phyloP scores from a whole-genome alignment of 1,140 invertebrate genomes.

The Halesus radiatus region DNA sequence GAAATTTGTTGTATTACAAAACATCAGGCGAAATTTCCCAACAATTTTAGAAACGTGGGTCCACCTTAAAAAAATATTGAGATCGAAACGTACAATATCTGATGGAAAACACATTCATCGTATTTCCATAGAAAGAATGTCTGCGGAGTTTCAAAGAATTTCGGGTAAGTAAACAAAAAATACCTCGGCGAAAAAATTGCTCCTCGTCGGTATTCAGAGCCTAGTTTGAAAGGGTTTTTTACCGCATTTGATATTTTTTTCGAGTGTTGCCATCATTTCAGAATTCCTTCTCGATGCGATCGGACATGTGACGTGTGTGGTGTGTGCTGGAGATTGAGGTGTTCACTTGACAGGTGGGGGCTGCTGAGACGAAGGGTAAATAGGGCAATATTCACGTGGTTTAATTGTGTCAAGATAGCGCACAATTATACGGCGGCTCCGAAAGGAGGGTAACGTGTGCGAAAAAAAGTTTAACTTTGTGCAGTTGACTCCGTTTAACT shows the following conservation, averaged over 20 bases:
- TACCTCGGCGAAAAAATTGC: background rate
- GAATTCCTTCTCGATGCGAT: conserved; percentile 15
- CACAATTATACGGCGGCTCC: background rate
- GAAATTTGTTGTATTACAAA: too few species aligned
- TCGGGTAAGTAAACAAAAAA: conserved; percentile 15
- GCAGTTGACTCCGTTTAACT: too few species aligned
- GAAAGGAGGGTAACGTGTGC: too few species aligned
- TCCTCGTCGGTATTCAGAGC: conserved; percentile 9
- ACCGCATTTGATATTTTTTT: conserved; percentile 22
- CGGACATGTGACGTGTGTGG: conserved; percentile 26
- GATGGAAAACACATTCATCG: conserved; percentile 7
- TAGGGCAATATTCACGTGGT: background rate
- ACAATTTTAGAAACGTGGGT: too few species aligned
- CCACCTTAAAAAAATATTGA: conserved; percentile 7
- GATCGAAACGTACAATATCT: conserved; percentile 17
- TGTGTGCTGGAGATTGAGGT: conserved; percentile 29
- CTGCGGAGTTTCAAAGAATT: conserved; percentile 16
- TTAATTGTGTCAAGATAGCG: conserved; percentile 16
- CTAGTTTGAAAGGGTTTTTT: conserved; percentile 22
- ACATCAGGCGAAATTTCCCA: too few species aligned
- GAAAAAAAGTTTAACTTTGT: too few species aligned
- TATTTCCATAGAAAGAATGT: conserved; percentile 12
- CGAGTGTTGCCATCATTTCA: background rate
- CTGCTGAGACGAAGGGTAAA: conserved; percentile 18
- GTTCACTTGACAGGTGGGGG: conserved; percentile 28